Conservation (phyloP, 2,797 vertebrate genomes). For the Natrix natrix region DNA sequence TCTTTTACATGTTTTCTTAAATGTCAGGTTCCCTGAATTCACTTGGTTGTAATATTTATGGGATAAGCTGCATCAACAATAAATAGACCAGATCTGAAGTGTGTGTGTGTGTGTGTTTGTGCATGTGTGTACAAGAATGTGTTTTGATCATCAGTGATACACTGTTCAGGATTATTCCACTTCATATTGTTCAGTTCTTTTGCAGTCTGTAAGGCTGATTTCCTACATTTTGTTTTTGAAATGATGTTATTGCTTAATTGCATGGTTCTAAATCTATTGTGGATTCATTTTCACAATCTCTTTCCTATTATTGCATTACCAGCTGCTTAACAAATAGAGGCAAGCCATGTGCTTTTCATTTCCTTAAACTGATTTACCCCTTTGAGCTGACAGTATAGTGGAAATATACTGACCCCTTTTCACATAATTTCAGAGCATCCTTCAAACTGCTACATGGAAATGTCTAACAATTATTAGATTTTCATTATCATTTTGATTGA, state of each 20-base stretch:
- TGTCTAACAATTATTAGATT: not conserved
- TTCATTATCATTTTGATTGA: not conserved
- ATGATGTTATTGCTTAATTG: slow-evolving; percentile 6
- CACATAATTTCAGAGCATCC: not conserved
- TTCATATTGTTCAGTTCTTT: not conserved
- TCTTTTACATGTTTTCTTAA: not conserved
- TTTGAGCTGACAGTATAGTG: not conserved
- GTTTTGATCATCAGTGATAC: not conserved
- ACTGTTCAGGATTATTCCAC: not conserved
- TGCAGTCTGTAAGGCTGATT: not conserved
- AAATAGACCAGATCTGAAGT: not conserved
- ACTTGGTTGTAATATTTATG: not conserved
- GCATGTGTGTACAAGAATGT: not conserved
- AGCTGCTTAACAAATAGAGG: not conserved
- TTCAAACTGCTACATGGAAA: not conserved
- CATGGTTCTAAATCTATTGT: not conserved
- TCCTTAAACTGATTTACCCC: not conserved
- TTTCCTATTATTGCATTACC: not conserved
- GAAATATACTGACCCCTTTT: not conserved
- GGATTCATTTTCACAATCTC: not conserved
- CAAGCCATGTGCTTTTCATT: slow-evolving; percentile 11
- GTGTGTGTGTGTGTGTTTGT: too few species aligned
- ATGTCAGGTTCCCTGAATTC: not conserved
- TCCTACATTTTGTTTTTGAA: not conserved
- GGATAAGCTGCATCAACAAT: not conserved